Evolutionary conservation across 2,888 invertebrate genomes (phyloP), one percentile per base, ranked within the genome.

Genomic region (Diogma glabrata): DNA sequence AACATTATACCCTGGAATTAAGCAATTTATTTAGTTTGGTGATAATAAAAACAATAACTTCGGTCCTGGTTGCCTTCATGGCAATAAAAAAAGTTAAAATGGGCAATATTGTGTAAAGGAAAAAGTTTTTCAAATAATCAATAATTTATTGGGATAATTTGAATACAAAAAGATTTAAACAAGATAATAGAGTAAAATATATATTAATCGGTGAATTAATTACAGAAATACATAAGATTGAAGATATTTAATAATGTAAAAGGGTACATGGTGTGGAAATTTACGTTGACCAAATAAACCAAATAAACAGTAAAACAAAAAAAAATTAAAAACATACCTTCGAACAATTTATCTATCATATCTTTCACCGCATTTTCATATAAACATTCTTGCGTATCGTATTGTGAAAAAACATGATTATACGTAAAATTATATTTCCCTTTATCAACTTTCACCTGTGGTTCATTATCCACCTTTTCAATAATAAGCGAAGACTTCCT

Each of bases 1-100:
- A 0, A 91, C 86, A 75, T 95, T 95, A 63, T 88, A 95, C 0
- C 92, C 87, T 85, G 72, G n/a, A n/a, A n/a, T n/a, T n/a, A n/a
- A n/a, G n/a, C n/a, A n/a, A n/a, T n/a, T n/a, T n/a, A n/a, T n/a
- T n/a, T n/a, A n/a, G n/a, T n/a, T n/a, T n/a, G n/a, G n/a, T n/a
- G n/a, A n/a, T n/a, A n/a, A n/a, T n/a, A n/a, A n/a, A n/a, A n/a
- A n/a, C n/a, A n/a, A n/a, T n/a, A n/a, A n/a, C n/a, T n/a, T n/a
- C n/a, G n/a, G n/a, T n/a, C n/a, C n/a, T n/a, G n/a, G n/a, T n/a
- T n/a, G n/a, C n/a, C n/a, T n/a, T n/a, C n/a, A n/a, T n/a, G n/a
- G n/a, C n/a, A n/a, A n/a, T n/a, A n/a, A n/a, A n/a, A n/a, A n/a
- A n/a, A n/a, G n/a, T n/a, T n/a, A n/a, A n/a, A n/a, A n/a, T n/a